These are phyloP conservation scores for Phenganax marumi DNA, from an alignment of 92 coral and sea anemone species.

Conservation along the genomic window DNA sequence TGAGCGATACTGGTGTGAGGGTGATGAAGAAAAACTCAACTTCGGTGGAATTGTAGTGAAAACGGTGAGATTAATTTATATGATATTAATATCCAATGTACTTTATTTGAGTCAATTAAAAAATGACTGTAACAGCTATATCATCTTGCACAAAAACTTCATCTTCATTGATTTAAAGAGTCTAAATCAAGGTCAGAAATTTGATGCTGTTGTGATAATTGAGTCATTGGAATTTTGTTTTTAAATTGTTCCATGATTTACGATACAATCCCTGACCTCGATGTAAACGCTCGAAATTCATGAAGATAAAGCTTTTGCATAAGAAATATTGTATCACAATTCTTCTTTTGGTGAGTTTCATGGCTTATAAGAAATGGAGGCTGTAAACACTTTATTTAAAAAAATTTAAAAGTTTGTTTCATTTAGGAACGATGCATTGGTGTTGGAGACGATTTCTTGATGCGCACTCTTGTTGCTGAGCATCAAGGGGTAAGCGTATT, in stretches of 20 bases:
- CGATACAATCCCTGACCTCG: too few relatives aligned
- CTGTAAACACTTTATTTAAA: neutral
- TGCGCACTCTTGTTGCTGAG: conserved; percentile 71
- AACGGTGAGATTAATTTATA: conserved; percentile 57
- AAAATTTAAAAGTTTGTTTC: neutral
- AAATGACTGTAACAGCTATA: too few relatives aligned
- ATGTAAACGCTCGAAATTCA: too few relatives aligned
- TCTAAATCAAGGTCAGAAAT: neutral
- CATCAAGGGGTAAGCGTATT: conserved; percentile 52
- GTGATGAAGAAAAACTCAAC: conserved; percentile 58
- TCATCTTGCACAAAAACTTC: too few relatives aligned
- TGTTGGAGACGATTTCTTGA: conserved; percentile 75
- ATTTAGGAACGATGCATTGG: conserved; percentile 40
- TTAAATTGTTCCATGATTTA: too few relatives aligned
- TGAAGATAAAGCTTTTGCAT: too few relatives aligned
- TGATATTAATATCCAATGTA: neutral
- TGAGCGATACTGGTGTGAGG: conserved; percentile 88
- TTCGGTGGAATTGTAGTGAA: conserved; percentile 67
- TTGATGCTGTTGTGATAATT: neutral
- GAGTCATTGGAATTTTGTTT: neutral
- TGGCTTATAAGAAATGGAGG: neutral
- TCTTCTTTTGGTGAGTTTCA: too few relatives aligned
- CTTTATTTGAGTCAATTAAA: neutral
- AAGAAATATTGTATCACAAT: too few relatives aligned
- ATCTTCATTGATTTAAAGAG: too few relatives aligned